A percentile compares a stretch with the other conserved stretches of the same genome.
These are phyloP conservation scores for Naja naja DNA, from an alignment of 2,113 vertebrate species.

Conservation along the genomic window DNA sequence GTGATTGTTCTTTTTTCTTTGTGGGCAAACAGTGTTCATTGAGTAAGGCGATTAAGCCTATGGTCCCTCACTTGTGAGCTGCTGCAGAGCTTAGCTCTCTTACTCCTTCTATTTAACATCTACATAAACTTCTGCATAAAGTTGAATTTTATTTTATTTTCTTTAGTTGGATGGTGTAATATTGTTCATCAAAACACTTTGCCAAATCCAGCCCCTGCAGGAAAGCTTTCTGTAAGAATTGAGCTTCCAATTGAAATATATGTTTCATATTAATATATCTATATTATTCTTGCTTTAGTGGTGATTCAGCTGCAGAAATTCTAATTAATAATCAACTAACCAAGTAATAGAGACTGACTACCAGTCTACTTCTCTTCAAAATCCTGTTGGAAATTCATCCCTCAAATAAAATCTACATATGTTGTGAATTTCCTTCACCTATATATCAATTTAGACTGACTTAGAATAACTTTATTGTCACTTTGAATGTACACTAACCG, in stretches of 20 bases:
- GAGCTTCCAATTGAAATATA: neutral
- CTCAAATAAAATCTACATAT: neutral
- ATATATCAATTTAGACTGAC: too few species aligned
- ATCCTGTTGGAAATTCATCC: neutral
- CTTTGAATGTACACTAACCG: too few species aligned
- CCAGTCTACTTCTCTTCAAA: neutral
- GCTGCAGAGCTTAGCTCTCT: neutral
- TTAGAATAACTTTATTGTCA: too few species aligned
- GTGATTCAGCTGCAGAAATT: neutral
- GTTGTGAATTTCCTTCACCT: too few species aligned
- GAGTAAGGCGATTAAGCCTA: neutral
- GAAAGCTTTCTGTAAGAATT: neutral
- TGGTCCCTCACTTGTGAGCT: neutral
- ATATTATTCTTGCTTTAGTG: neutral
- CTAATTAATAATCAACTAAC: neutral
- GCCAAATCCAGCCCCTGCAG: neutral
- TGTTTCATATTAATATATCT: neutral
- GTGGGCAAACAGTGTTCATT: neutral
- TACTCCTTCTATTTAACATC: neutral
- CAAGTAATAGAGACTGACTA: neutral
- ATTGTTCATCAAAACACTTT: constrained; percentile 20
- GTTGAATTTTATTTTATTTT: constrained; percentile 3
- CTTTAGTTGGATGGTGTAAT: neutral
- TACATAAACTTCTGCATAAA: neutral
- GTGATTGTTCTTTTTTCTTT: neutral